A percentile compares a stretch with the other conserved stretches of the same genome.
These are phyloP conservation scores for Apodemia mormo DNA, from an alignment of 2,888 invertebrate genomes.

Conservation along the genomic window DNA sequence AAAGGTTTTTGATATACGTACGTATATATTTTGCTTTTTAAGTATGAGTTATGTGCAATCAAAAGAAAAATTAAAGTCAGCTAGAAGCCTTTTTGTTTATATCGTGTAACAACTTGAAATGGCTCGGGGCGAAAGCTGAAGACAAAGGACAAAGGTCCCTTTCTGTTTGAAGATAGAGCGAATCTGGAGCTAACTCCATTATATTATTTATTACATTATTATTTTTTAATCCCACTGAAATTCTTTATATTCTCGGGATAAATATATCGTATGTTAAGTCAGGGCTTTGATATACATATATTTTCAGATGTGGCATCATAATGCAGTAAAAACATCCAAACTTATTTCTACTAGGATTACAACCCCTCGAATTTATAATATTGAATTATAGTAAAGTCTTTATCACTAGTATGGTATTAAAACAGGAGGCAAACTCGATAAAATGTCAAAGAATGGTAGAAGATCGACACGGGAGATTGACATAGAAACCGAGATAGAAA, in stretches of 20 bases:
- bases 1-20: neutral
- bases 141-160: conserved; percentile 11
- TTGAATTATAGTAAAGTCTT: too few relatives aligned
- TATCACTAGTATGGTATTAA: too few relatives aligned
- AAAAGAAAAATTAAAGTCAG: conserved; percentile 18
- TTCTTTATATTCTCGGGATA: neutral
- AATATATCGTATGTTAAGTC: neutral
- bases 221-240: neutral
- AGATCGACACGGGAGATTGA: too few relatives aligned
- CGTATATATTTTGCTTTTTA: too few relatives aligned
- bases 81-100: conserved; percentile 5
- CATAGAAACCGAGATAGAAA: too few relatives aligned
- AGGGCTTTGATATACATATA: neutral
- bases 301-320: neutral
- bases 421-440: too few relatives aligned
- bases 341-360: neutral
- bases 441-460: too few relatives aligned
- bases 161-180: conserved; percentile 2
- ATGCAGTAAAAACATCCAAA: neutral
- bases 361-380: neutral
- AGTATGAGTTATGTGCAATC: neutral
- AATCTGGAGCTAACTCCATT: neutral
- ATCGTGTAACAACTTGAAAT: conserved; percentile 5
- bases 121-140: neutral
- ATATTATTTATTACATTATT: neutral